Evolutionary conservation across 2,888 invertebrate species (phyloP).

Genomic region (Lampropteryx suffumata): DNA sequence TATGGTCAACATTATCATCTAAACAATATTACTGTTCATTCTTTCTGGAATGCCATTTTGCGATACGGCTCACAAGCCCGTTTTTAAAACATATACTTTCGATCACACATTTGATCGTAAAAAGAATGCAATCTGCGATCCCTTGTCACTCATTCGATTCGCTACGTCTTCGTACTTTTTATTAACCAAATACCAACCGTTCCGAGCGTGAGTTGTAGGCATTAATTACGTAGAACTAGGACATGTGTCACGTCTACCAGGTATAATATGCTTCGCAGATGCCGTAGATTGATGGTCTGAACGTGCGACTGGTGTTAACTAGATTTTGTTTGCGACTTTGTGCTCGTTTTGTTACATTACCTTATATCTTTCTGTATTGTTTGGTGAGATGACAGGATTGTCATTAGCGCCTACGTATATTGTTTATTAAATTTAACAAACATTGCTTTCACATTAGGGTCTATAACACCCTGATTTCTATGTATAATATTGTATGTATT

Average conservation of each 20-base stretch:
- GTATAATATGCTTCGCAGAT: conserved; percentile 20
- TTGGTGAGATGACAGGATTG: neutral
- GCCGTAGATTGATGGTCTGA: conserved; percentile 24
- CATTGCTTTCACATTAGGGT: too few species aligned
- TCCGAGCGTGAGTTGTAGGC: conserved; percentile 14
- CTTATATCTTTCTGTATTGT: neutral
- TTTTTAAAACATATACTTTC: conserved; percentile 14
- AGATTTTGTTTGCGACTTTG: conserved; percentile 11
- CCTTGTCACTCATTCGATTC: conserved; percentile 23
- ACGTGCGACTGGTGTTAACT: conserved; percentile 17
- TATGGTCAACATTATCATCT: too few species aligned
- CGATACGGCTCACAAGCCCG: neutral
- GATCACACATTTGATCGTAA: conserved; percentile 17
- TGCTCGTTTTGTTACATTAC: neutral
- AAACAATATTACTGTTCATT: too few species aligned
- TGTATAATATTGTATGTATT: too few species aligned
- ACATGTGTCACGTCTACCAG: conserved; percentile 26
- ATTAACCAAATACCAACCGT: conserved; percentile 16
- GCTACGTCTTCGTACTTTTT: conserved; percentile 17
- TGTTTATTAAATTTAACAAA: too few species aligned
- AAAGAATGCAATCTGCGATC: conserved; percentile 26
- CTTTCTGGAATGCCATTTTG: conserved; percentile 6
- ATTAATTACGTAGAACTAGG: conserved; percentile 21
- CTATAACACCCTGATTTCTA: too few species aligned
- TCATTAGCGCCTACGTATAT: too few species aligned